Base-by-base conservation (phyloP, 2,888 invertebrate species). In the Epirrita christyi region DNA sequence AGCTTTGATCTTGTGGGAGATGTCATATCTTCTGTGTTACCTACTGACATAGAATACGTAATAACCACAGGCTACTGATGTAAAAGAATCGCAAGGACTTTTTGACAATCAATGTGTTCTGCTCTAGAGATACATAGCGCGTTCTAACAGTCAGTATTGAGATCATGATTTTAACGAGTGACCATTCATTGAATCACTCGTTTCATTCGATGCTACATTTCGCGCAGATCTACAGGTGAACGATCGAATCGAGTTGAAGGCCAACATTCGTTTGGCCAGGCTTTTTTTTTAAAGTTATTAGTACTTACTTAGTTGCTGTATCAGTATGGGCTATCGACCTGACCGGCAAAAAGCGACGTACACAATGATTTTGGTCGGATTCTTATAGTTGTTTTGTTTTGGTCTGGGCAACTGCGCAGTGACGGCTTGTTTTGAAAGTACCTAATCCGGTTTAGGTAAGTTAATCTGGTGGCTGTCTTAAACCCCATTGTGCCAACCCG, bases 241-340 rank as follows among this genome's bases (percentile, higher is more conserved):
- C 75, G 89, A 76, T 86, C 87, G 80, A 73, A 67, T 78, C 75
- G 77, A 76, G 81, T 83, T 85, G 88, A 90, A 91, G 83, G 91
- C 88, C 89, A 85, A 66, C 70, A 70, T 77, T 80, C 76, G 83
- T 80, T 85, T 84, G 86, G 83, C 80, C 77, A 81, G 65, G 82
- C 85, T 87, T 88, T 87, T 88, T 83, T 71, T 72, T 68, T 68
- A 67, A 71, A 70, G 77, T 76, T 80, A 76, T 78, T 74, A 79
- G 73, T 72, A 69, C 72, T 71, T 75, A 73, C 73, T 37, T 15
- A 45, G 44, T 13, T 14, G 28, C 8, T 32, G 80, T 81, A 70
- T 76, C n/a, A n/a, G 80, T 70, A 54, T 70, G 67, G 82, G 85
- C 67, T 81, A 81, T 81, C 80, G 85, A 86, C 79, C 81, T 64